Conservation (phyloP, 2,113 vertebrate genomes). For the Rhea pennata region DNA sequence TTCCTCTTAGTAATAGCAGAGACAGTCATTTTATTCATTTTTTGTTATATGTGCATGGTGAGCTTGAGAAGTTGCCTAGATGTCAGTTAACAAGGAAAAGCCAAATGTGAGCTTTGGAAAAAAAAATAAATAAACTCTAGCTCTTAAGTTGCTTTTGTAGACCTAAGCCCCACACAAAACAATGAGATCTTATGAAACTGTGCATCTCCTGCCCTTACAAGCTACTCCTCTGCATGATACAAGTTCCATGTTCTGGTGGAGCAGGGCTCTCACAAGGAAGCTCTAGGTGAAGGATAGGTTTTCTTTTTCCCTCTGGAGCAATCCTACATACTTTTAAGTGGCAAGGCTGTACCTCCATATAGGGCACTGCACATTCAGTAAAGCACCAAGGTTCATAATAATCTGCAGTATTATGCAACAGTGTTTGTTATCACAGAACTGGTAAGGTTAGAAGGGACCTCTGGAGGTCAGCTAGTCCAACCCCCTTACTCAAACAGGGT, state of each 20-base stretch:
- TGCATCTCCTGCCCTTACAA: not conserved
- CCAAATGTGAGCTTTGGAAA: not conserved
- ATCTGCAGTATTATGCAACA: not conserved
- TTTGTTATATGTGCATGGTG: not conserved
- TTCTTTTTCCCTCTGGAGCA: not conserved
- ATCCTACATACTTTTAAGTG: not conserved
- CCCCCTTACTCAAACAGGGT: no score
- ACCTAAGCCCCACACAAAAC: no score
- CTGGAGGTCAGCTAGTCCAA: no score
- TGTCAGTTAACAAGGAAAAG: not conserved
- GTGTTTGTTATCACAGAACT: not conserved
- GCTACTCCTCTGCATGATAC: not conserved
- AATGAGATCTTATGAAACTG: not conserved
- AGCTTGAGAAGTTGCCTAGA: no score
- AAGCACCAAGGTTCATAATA: not conserved
- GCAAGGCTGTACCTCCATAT: not conserved
- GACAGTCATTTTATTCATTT: not conserved
- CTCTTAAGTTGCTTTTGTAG: not conserved
- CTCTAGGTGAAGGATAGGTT: not conserved
- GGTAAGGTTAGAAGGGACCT: no score
- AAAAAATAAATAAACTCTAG: not conserved
- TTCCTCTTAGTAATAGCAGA: not conserved
- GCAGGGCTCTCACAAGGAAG: not conserved
- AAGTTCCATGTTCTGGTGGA: no score
- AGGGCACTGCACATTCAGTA: not conserved